phyloP scores from a whole-genome alignment of 2,113 vertebrate species.

The Xyrauchen texanus region DNA sequence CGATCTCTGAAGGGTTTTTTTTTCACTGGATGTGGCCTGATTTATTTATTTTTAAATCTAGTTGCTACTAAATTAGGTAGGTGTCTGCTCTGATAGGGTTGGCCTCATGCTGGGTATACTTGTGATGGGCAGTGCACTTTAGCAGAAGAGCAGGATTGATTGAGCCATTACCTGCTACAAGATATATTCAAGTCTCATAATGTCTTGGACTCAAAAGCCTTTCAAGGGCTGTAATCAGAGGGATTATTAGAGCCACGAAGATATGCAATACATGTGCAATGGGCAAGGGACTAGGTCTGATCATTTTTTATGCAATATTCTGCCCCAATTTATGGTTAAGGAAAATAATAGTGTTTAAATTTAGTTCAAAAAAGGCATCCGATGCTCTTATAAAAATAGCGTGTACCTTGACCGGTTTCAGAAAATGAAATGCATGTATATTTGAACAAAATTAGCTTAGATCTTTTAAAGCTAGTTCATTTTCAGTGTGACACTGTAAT shows the following conservation, averaged over 20 bases:
- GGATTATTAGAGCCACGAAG: not conserved
- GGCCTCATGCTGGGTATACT: not conserved
- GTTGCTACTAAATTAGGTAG: not conserved
- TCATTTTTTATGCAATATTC: not conserved
- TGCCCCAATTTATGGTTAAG: not conserved
- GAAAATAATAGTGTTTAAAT: not conserved
- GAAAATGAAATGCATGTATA: not conserved
- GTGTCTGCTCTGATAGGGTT: not conserved
- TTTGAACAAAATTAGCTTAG: not conserved
- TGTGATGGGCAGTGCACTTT: constrained; percentile 4
- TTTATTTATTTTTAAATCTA: not conserved
- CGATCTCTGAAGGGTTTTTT: not conserved
- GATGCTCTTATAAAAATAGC: not conserved
- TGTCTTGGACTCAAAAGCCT: constrained; percentile 10
- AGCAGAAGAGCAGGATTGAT: not conserved
- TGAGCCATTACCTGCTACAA: constrained; percentile 6
- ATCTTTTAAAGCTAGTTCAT: no score
- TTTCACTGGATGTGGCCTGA: not conserved
- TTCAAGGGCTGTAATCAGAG: not conserved
- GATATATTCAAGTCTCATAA: constrained; percentile 20
- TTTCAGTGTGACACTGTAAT: no score
- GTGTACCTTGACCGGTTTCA: not conserved
- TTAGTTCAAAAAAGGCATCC: not conserved
- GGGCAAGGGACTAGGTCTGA: not conserved
- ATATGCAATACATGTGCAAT: not conserved